Base-by-base conservation (phyloP, 2,888 invertebrate genomes). In the Barypeithes pellucidus region DNA sequence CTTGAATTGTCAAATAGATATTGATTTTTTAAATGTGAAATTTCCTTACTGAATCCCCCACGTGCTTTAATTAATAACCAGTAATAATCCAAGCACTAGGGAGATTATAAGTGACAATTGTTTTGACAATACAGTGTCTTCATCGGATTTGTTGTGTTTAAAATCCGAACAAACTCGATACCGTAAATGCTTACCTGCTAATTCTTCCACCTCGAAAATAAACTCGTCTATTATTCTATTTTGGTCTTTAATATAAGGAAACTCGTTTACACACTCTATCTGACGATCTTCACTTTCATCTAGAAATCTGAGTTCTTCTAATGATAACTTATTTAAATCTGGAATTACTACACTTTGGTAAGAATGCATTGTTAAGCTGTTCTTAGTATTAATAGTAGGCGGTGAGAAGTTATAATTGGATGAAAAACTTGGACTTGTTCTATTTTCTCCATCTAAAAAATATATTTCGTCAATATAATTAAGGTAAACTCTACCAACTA, bases 251-350 rank as follows among this genome's bases (percentile, higher is more conserved):
- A 93, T 87, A 76, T 91, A 89, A 0, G 92, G 91, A 82, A 91
- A 88, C 76, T 90, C 91, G 81, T 92, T 91, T 47, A 95, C 85
- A 75, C 94, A 91, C 82, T 93, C 93, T 80, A 93, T 91, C 85
- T 94, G 90, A 78, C 90, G 89, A 79, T 94, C 93, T 0, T 90
- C 88, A 85, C 92, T 92, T 57, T 91, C 90, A 79, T 91, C 88
- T 18, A 95, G 87, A 81, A 91, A 90, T 77, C 91, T 89, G 52
- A 95, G 86, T 84, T 95, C 93, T 61, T 93, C 92, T 79, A 89
- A 79, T 77, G 87, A 85, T 76, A 90, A 81, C 61, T 84, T 83
- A 74, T 87, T 86, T 20, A 90, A 80, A 78, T 89, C 88, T 5
- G 89, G 88, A 78, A 90, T 88, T 54, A 85, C 81, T 20, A 41